Conservation (phyloP, 2,888 invertebrate genomes). For the Melieria picta region DNA sequence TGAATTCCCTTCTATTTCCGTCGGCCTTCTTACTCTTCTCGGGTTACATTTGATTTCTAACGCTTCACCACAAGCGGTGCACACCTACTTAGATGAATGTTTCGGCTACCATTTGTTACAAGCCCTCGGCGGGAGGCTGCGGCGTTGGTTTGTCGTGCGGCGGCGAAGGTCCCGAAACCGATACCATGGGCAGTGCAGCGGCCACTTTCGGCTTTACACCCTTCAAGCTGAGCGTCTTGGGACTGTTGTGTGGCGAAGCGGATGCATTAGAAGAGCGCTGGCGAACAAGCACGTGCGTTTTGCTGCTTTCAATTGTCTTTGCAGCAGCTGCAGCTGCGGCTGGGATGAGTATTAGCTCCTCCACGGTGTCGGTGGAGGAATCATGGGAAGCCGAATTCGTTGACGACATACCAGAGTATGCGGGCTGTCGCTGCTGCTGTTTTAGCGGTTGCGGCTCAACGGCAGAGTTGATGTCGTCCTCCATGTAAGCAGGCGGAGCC, state of each 20-base stretch:
- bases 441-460: conserved; percentile 45
- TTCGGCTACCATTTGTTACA: conserved; percentile 67
- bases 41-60: too few relatives aligned
- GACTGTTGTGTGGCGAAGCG: conserved; percentile 59
- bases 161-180: conserved; percentile 82
- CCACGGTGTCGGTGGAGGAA: conserved; percentile 58
- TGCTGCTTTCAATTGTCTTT: conserved; percentile 12
- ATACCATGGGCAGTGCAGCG: conserved; percentile 74
- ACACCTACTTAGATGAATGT: conserved; percentile 63
- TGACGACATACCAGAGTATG: conserved; percentile 48
- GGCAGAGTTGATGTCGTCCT: conserved; percentile 42
- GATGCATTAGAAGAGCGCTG: conserved; percentile 60
- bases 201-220: conserved; percentile 56
- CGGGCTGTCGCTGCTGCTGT: conserved; percentile 45
- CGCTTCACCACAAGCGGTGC: too few relatives aligned
- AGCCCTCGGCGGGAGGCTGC: conserved; percentile 53
- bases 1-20: conserved; percentile 29
- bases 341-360: conserved; percentile 56
- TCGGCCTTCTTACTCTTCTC: neutral
- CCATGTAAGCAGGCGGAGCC: conserved; percentile 62
- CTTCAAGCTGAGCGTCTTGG: conserved; percentile 54
- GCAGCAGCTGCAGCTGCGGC: conserved; percentile 17
- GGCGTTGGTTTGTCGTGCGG: conserved; percentile 72
- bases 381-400: conserved; percentile 51
- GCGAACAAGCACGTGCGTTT: conserved; percentile 57